Evolutionary conservation across 64 coral and sea anemone genomes (phyloP), one percentile per base, ranked within the genome.

Genomic region (Astreopora myriophthalma): DNA sequence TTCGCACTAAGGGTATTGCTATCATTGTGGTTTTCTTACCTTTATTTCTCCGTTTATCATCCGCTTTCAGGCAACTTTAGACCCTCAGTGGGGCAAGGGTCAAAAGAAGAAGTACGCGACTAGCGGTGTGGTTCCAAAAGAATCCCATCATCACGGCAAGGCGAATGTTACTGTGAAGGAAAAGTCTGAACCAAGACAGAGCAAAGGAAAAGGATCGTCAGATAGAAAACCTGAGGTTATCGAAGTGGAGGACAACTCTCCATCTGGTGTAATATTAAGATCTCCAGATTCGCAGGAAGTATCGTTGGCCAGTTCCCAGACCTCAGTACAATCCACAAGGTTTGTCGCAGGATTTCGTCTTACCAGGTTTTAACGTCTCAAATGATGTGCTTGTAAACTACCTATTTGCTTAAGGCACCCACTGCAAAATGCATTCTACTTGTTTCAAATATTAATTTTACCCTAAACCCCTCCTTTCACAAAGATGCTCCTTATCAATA

Each of bases 201-300:
- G 48, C 57, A 63, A 65, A n/a, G 76, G 27, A 20, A 91, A 90
- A 63, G 61, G 80, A 80, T 37, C 34, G 25, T 32, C 74, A 13
- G 31, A 27, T 61, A 31, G 58, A 22, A 14, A 63, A 20, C 80
- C 37, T 23, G 61, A 26, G 29, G 27, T 91, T 20, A 38, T 12
- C 67, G 89, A 88, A 31, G 60, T 69, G 34, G 73, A 95, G 19
- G 35, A 40, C 14, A 22, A 84, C 34, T 92, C 94, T 40, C 87
- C 94, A 52, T 93, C 90, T 3, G 80, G 86, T 40, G 79, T 89
- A 62, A 76, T 85, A n/a, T 85, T 72, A 86, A 89, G 79, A 44
- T 96, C 79, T 5, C 90, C 85, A 78, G 86, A 96, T 73, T 85
- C 77, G 12, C 24, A 27, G 20, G 48, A 87, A 74, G 69, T 73